Conservation (phyloP, 1,140 invertebrate species). For the Gonioctena quinquepunctata region DNA sequence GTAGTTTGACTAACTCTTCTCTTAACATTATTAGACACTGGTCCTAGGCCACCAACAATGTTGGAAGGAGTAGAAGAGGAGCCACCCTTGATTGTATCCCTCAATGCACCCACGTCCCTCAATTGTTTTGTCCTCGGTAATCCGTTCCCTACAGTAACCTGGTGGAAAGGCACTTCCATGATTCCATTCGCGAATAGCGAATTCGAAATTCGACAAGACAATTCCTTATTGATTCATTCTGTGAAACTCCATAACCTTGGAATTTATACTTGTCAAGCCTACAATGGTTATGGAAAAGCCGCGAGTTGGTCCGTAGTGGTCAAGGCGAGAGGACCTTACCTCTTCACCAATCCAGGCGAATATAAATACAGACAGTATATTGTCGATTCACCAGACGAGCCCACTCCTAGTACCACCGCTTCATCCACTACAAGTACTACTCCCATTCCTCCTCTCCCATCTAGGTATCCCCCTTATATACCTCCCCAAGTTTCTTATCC, state of each 20-base stretch:
- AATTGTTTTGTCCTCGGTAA: conserved; percentile 83
- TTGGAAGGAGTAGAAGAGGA: conserved; percentile 45
- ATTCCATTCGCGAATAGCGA: conserved; percentile 69
- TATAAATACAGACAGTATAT: conserved; percentile 61
- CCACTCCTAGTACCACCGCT: conserved; percentile 32
- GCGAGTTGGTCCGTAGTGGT: conserved; percentile 75
- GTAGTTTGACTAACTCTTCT: conserved; percentile 7
- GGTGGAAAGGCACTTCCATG: conserved; percentile 79
- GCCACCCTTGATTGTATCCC: conserved; percentile 63
- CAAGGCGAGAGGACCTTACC: conserved; percentile 68
- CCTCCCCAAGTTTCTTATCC: conserved; percentile 32
- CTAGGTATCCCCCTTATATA: conserved; percentile 14
- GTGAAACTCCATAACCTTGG: conserved; percentile 75
- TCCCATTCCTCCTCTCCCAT: not conserved
- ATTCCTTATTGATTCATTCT: conserved; percentile 71
- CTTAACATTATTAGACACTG: conserved; percentile 56
- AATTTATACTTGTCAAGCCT: conserved; percentile 85
- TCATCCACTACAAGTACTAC: conserved; percentile 3
- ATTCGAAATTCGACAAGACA: conserved; percentile 76
- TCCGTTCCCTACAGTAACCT: conserved; percentile 79
- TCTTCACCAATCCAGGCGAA: conserved; percentile 57
- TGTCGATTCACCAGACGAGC: conserved; percentile 57
- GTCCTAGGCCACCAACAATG: conserved; percentile 57
- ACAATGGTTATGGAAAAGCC: conserved; percentile 78
- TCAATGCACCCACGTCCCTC: conserved; percentile 71